Conservation (phyloP, 2,888 invertebrate genomes). For the Imbricaverruca yamaguchii region DNA sequence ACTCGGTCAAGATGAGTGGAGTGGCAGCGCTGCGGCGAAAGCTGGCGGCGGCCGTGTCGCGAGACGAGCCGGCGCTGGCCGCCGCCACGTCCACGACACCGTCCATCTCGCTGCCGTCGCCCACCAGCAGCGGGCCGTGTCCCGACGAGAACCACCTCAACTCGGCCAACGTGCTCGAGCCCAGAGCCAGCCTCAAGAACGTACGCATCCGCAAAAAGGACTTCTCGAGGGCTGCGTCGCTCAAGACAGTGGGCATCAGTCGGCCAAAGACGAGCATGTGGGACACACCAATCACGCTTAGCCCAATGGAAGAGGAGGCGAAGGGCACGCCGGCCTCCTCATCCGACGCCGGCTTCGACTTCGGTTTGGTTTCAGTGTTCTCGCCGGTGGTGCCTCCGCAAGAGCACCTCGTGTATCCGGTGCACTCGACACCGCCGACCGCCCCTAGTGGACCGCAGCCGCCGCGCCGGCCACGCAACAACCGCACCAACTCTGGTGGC, state of each 20-base stretch:
- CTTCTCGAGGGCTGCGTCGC: neutral
- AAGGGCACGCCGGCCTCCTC: neutral
- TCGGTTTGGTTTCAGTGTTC: neutral
- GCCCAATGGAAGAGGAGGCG: neutral
- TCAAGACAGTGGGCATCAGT: neutral
- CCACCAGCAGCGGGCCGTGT: neutral
- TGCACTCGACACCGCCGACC: neutral
- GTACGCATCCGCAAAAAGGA: neutral
- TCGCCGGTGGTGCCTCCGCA: slow-evolving; percentile 4
- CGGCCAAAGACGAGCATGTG: neutral
- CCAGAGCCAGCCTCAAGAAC: neutral
- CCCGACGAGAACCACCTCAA: neutral
- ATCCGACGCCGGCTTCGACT: neutral
- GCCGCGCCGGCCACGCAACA: neutral
- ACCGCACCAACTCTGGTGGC: neutral
- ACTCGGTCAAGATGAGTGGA: neutral
- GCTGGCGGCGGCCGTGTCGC: neutral
- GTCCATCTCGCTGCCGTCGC: neutral
- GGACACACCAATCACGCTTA: neutral
- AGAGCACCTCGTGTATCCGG: slow-evolving; percentile 1
- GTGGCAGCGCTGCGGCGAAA: neutral
- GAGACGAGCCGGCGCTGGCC: neutral
- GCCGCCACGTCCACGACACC: too few species aligned
- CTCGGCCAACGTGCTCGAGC: neutral
- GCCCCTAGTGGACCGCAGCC: neutral